Evolutionary conservation across 2,888 invertebrate genomes (phyloP).

Genomic region (Heliothis peltigera): DNA sequence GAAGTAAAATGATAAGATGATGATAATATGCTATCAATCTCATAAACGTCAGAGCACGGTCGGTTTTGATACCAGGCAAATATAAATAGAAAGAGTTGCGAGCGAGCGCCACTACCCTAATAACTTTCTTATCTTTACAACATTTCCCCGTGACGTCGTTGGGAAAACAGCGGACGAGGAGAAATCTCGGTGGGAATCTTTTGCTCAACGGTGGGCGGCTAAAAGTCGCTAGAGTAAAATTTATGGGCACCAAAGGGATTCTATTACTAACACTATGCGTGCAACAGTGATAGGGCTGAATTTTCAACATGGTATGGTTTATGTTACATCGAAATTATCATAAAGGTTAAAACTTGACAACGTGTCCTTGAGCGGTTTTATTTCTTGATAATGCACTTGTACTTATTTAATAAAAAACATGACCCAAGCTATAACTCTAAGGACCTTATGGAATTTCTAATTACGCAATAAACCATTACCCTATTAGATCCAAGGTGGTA

Average conservation of each 20-base stretch:
- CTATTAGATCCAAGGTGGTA: constrained; percentile 1
- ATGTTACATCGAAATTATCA: no score
- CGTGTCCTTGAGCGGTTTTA: no score
- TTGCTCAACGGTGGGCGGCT: constrained; percentile 13
- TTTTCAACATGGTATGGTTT: no score
- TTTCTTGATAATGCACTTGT: no score
- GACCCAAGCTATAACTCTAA: constrained; percentile 2
- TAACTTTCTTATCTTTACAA: constrained; percentile 53
- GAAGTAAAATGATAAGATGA: constrained; percentile 19
- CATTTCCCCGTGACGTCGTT: constrained; percentile 28
- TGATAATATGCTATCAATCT: constrained; percentile 55
- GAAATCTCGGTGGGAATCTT: constrained; percentile 16
- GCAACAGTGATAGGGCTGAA: no score
- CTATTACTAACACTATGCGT: no score
- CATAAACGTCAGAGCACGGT: constrained; percentile 39
- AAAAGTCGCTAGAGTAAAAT: constrained; percentile 13
- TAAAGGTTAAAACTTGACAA: no score
- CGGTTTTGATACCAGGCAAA: constrained; percentile 43
- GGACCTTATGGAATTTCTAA: constrained; percentile 18
- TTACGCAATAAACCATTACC: constrained; percentile 17
- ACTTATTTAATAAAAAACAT: background rate
- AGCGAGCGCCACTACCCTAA: constrained; percentile 34
- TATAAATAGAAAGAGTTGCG: constrained; percentile 45
- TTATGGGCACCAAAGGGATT: constrained; percentile 4
- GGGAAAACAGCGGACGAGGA: constrained; percentile 9